Percentiles rank a stretch among this genome's conserved stretches.
Conservation (phyloP, 2,888 invertebrate species). For the Drosophila anomalata region DNA sequence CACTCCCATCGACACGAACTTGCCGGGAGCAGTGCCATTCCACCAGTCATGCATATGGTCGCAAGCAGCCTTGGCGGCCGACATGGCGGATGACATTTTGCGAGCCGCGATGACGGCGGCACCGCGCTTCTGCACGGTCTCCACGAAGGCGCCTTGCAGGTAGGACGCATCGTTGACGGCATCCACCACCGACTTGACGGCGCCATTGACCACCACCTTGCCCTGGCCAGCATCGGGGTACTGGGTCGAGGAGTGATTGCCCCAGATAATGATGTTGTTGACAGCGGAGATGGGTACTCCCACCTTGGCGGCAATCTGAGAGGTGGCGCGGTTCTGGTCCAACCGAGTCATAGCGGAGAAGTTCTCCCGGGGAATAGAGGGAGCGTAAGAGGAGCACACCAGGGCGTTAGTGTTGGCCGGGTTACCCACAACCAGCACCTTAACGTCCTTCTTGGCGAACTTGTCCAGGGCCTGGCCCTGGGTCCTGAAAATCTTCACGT, state of each 20-base stretch:
- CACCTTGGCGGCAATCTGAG: slow-evolving; percentile 91
- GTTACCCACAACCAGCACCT: slow-evolving; percentile 98
- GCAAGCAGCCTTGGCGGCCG: slow-evolving; percentile 98
- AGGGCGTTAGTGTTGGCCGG: slow-evolving; percentile 99
- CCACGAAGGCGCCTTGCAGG: slow-evolving; percentile 92
- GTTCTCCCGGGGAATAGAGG: slow-evolving; percentile 97
- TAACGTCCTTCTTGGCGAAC: slow-evolving; percentile 95
- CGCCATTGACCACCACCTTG: slow-evolving; percentile 81
- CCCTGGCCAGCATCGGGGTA: slow-evolving; percentile 90
- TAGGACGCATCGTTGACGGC: slow-evolving; percentile 92
- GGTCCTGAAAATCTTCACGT: slow-evolving; percentile 98
- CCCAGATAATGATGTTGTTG: slow-evolving; percentile 98
- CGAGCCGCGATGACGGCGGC: slow-evolving; percentile 98
- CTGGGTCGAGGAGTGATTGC: slow-evolving; percentile 99
- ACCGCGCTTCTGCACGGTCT: slow-evolving; percentile 98
- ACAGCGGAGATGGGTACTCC: slow-evolving; percentile 90
- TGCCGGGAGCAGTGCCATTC: slow-evolving; percentile 90
- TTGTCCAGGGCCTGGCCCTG: slow-evolving; percentile 97
- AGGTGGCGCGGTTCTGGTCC: slow-evolving; percentile 98
- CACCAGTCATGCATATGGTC: slow-evolving; percentile 99
- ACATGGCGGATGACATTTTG: slow-evolving; percentile 99
- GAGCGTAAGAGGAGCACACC: slow-evolving; percentile 97
- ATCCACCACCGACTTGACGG: slow-evolving; percentile 87
- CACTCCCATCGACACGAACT: slow-evolving; percentile 98
- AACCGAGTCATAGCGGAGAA: slow-evolving; percentile 99